Evolutionary conservation across 1,140 invertebrate genomes (phyloP).

Genomic region (Drosophila erecta): DNA sequence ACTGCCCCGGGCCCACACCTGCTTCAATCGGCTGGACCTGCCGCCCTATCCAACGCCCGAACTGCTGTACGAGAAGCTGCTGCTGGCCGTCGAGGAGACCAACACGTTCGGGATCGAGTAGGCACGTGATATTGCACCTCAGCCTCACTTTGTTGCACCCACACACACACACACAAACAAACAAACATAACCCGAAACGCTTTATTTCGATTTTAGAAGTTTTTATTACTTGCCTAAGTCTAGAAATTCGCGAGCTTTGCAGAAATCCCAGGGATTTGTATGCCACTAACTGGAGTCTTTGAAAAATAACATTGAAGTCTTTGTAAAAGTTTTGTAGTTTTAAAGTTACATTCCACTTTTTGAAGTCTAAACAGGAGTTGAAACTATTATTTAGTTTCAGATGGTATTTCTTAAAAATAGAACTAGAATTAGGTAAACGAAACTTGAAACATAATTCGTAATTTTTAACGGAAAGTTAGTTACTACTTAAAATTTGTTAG

Average conservation of each 20-base stretch:
- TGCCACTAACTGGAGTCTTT: neutral
- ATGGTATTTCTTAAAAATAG: neutral
- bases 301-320: neutral
- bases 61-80: slow-evolving; percentile 96
- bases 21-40: slow-evolving; percentile 98
- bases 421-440: neutral
- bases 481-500: neutral
- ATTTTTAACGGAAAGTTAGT: neutral
- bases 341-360: neutral
- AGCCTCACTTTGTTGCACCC: slow-evolving; percentile 18
- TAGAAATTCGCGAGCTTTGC: neutral
- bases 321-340: no score
- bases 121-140: slow-evolving; percentile 30
- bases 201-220: slow-evolving; percentile 48
- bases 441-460: neutral
- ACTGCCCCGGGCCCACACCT: slow-evolving; percentile 97
- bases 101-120: slow-evolving; percentile 99
- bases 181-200: slow-evolving; percentile 7
- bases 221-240: slow-evolving; percentile 16
- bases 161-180: neutral
- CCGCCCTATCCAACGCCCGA: slow-evolving; percentile 97
- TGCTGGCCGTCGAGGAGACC: slow-evolving; percentile 98
- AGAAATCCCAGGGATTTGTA: neutral
- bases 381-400: neutral
- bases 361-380: neutral